Percentiles rank a stretch among this genome's conserved stretches.
Evolutionary conservation across 2,113 vertebrate genomes (phyloP).

Genomic region (Morone saxatilis): DNA sequence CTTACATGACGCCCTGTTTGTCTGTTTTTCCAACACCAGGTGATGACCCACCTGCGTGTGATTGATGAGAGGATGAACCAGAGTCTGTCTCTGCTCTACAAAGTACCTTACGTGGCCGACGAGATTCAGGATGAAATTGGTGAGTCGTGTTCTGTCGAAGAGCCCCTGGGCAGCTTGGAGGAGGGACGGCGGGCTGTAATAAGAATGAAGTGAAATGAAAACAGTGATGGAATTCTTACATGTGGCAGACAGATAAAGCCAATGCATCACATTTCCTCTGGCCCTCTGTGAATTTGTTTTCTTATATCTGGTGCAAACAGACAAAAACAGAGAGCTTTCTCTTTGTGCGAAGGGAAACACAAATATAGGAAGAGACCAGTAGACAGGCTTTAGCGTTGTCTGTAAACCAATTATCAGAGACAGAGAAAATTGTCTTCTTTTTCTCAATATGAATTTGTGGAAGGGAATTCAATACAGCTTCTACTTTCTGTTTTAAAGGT

Average conservation of each 20-base stretch:
- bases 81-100: slow-evolving; percentile 97
- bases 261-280: slow-evolving; percentile 29
- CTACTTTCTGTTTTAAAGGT: not conserved
- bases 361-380: slow-evolving; percentile 11
- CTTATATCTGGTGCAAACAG: not conserved
- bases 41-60: slow-evolving; percentile 98
- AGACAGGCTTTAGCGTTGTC: not conserved
- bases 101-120: slow-evolving; percentile 95
- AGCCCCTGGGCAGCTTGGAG: not conserved
- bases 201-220: slow-evolving; percentile 53
- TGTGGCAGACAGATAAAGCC: slow-evolving; percentile 27
- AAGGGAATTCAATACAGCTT: not conserved
- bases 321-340: not conserved
- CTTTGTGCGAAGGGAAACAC: slow-evolving; percentile 21
- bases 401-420: slow-evolving; percentile 39
- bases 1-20: not conserved
- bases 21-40: slow-evolving; percentile 78
- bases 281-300: not conserved
- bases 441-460: not conserved
- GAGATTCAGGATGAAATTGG: slow-evolving; percentile 96
- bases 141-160: slow-evolving; percentile 79
- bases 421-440: not conserved
- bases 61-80: slow-evolving; percentile 99
- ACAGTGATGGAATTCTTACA: slow-evolving; percentile 21
- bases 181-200: not conserved